Conservation (phyloP, 1,140 invertebrate genomes). For the Drosophila repletoides region DNA sequence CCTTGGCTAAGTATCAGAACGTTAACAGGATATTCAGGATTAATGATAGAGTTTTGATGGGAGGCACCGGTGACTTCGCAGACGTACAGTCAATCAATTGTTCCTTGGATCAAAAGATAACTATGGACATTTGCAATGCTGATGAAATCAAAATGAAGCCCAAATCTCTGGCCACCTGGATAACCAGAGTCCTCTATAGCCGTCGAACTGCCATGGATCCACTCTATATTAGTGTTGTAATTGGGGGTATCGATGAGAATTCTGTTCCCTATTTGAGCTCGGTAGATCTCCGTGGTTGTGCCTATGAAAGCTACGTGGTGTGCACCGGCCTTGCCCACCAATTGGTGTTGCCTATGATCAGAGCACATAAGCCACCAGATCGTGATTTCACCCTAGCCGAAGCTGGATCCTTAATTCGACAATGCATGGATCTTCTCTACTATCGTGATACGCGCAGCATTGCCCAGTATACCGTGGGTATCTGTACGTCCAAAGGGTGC, state of each 20-base stretch:
- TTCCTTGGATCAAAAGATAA: constrained; percentile 94
- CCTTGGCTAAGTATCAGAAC: constrained; percentile 92
- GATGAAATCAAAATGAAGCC: constrained; percentile 94
- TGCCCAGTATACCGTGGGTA: constrained; percentile 89
- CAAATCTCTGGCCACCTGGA: constrained; percentile 93
- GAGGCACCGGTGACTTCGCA: constrained; percentile 95
- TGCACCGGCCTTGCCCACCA: constrained; percentile 94
- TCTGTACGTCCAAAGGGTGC: constrained; percentile 86
- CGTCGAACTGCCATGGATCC: constrained; percentile 95
- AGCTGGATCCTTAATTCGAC: constrained; percentile 89
- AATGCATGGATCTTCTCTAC: constrained; percentile 93
- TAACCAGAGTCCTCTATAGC: constrained; percentile 96
- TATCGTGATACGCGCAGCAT: constrained; percentile 95
- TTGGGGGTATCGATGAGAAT: constrained; percentile 92
- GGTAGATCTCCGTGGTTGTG: constrained; percentile 95
- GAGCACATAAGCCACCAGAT: constrained; percentile 87
- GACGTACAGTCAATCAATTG: constrained; percentile 95
- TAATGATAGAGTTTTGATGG: constrained; percentile 93
- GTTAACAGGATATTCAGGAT: constrained; percentile 92
- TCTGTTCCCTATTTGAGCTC: constrained; percentile 90
- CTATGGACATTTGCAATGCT: constrained; percentile 93
- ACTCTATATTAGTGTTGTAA: constrained; percentile 94
- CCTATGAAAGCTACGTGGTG: constrained; percentile 91
- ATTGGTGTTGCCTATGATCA: constrained; percentile 91
- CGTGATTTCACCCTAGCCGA: constrained; percentile 85